Evolutionary conservation across 1,140 invertebrate species (phyloP).

Genomic region (Brachionus sp.): DNA sequence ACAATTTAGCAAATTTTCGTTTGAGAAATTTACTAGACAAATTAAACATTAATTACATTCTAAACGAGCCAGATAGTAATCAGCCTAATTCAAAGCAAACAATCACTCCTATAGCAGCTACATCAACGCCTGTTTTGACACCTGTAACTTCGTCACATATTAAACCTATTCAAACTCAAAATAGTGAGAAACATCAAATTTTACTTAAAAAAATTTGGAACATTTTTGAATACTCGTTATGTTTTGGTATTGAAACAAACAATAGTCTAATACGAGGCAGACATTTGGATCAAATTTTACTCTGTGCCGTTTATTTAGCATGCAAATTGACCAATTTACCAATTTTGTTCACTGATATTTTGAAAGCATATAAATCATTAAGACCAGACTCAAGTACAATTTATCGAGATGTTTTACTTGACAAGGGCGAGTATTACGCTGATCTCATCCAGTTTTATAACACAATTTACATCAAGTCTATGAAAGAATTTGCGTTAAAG

Average conservation of each 20-base stretch:
- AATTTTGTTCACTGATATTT: slow-evolving; percentile 5
- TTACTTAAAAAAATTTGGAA: slow-evolving; percentile 10
- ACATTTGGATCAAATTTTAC: slow-evolving; percentile 23
- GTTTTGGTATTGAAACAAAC: neutral
- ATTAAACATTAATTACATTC: neutral
- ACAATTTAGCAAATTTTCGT: neutral
- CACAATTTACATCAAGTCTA: neutral
- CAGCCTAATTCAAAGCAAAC: neutral
- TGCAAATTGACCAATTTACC: neutral
- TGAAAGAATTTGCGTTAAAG: neutral
- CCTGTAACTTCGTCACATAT: slow-evolving; percentile 1
- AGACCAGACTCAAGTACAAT: neutral
- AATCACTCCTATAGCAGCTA: neutral
- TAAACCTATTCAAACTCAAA: neutral
- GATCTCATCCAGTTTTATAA: slow-evolving; percentile 29
- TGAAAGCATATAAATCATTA: neutral
- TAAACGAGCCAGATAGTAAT: neutral
- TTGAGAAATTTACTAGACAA: neutral
- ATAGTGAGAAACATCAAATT: neutral
- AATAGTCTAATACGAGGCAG: neutral
- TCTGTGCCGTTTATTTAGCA: slow-evolving; percentile 27
- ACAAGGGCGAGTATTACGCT: neutral
- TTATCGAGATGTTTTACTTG: neutral
- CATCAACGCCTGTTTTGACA: slow-evolving; percentile 14
- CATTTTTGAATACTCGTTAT: slow-evolving; percentile 18